Evolutionary conservation across 1,140 invertebrate genomes (phyloP).

Genomic region (Leptinotarsa lineolata): DNA sequence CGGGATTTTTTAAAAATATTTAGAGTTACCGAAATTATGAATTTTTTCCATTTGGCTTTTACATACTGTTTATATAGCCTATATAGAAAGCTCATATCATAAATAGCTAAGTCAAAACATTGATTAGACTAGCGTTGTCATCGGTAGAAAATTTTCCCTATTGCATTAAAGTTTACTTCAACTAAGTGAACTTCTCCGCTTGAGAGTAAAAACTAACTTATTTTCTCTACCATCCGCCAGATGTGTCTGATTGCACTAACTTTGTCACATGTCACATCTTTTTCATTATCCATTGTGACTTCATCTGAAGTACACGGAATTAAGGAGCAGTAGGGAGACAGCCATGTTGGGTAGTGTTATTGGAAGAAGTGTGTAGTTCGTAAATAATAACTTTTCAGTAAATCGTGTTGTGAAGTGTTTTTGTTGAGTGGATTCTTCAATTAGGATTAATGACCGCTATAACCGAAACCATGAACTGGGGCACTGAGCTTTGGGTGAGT

Average conservation of each 20-base stretch:
- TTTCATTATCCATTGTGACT: conserved; percentile 27
- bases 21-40: too few species aligned
- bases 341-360: conserved; percentile 49
- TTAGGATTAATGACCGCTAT: conserved; percentile 46
- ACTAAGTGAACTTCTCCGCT: too few species aligned
- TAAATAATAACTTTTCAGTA: conserved; percentile 30
- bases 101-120: too few species aligned
- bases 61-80: too few species aligned
- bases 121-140: too few species aligned
- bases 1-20: too few species aligned
- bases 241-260: conserved; percentile 3
- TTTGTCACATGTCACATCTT: conserved; percentile 14
- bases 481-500: conserved; percentile 66
- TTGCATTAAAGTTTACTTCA: too few species aligned
- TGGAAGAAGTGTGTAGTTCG: conserved; percentile 39
- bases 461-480: conserved; percentile 63
- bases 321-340: conserved; percentile 26
- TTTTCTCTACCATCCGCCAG: conserved; percentile 6
- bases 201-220: background rate
- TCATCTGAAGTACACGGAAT: background rate
- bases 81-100: too few species aligned
- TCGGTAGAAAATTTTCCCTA: background rate
- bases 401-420: conserved; percentile 40
- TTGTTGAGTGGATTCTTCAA: conserved; percentile 34
- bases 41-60: too few species aligned